Base-by-base conservation (phyloP, 1,140 invertebrate genomes). In the Hycleus cichorii region DNA sequence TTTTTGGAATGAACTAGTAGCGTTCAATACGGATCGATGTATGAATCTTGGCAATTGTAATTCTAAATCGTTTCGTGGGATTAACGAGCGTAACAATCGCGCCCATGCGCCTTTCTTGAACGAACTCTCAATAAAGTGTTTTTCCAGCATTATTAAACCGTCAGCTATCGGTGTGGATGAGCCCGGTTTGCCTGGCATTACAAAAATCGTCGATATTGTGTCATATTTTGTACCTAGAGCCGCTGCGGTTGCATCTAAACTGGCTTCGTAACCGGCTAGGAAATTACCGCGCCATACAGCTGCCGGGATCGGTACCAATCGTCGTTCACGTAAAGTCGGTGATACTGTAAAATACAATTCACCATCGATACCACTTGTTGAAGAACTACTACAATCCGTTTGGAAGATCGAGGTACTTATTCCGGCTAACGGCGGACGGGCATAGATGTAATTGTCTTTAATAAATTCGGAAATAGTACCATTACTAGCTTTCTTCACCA, bases 261-360 rank as follows among this genome's bases (percentile, higher is more conserved):
- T 81, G 0, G 87, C 87, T 57, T 92, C 90, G 62, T 91, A 91
- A 1, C 89, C 89, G 10, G 89, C 89, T 4, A 89, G 70, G 49
- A 92, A 89, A 4, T 85, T 85, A 0, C 76, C 78, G 64, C 83
- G 82, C 74, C 86, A 90, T 0, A 91, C 84, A 0, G 86, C 87
- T 0, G 89, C 88, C 3, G 89, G 89, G 25, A 92, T 86, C 0
- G 87, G 89, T 1, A 93, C 82, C 1, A 93, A 72, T 47, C 89
- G 81, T 11, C 90, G 76, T 71, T 90, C 87, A 39, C 88, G 79
- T 0, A 89, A 83, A 0, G 85, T 85, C 0, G 88, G 88, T 12
- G 86, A 81, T 0, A 90, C 87, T 4, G 89, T 87, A 66, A 91
- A 91, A 69, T 90, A 90, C 77, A 91, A 81, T 72, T 91, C 89